These are phyloP conservation scores for Psococerastis gibbosa DNA, from an alignment of 2,888 invertebrate genomes.

Conservation along the genomic window DNA sequence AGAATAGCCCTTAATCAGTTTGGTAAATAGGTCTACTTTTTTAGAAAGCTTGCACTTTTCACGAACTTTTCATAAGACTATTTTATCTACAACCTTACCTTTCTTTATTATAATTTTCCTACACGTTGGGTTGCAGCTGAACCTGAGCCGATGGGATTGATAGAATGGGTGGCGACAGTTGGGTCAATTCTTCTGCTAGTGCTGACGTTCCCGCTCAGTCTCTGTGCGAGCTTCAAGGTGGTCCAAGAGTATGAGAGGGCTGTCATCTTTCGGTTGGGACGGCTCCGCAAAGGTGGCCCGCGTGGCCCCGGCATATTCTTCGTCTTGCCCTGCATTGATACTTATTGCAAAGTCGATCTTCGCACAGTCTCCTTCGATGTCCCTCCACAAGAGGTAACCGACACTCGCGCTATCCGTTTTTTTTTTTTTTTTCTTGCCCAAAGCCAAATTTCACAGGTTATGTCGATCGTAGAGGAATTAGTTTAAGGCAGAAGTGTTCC, in stretches of 20 bases:
- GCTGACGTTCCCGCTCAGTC: constrained; percentile 61
- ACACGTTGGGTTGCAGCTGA: no score
- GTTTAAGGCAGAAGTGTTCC: no score
- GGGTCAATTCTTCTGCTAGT: constrained; percentile 53
- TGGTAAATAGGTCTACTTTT: no score
- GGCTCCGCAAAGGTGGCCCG: constrained; percentile 53
- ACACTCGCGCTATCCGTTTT: no score
- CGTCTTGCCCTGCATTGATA: constrained; percentile 84
- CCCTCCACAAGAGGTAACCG: constrained; percentile 87
- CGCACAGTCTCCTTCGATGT: constrained; percentile 91
- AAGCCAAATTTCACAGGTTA: no score
- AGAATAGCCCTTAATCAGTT: no score
- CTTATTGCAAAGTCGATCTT: constrained; percentile 79
- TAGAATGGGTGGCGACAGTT: constrained; percentile 49
- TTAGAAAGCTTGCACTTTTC: no score
- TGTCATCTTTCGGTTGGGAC: constrained; percentile 73
- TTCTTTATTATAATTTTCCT: no score
- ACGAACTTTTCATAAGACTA: no score
- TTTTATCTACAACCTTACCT: no score
- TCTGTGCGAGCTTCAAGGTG: constrained; percentile 73
- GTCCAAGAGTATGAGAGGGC: constrained; percentile 76
- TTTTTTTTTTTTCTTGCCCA: no score
- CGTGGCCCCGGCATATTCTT: constrained; percentile 84
- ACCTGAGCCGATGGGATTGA: constrained; percentile 7
- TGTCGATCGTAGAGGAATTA: no score